Evolutionary conservation across 30 jellyfish, hydroid and myxozoan species (phyloP).

Genomic region (Aurelia aurita complex sp. Pacific): DNA sequence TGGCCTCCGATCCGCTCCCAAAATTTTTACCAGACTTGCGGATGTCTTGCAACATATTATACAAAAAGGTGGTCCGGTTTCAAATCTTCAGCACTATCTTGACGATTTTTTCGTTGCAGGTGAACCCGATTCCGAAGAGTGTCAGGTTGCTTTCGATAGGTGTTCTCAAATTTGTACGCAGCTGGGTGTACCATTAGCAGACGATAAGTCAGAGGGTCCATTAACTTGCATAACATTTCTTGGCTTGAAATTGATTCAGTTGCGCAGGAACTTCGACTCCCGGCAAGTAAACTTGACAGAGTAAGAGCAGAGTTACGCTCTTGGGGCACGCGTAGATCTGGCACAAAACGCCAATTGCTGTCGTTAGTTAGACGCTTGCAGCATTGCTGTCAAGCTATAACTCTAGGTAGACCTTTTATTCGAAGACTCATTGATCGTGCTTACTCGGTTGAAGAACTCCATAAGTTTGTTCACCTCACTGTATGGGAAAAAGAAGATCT

Average conservation of each 20-base stretch:
- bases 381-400: too few species aligned
- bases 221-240: slow-evolving; percentile 39
- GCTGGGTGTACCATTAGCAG: slow-evolving; percentile 20
- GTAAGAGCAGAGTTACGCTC: too few species aligned
- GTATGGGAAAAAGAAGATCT: slow-evolving; percentile 7
- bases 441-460: too few species aligned
- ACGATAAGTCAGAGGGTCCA: slow-evolving; percentile 54
- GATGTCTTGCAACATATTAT: neutral
- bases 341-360: too few species aligned
- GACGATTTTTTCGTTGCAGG: slow-evolving; percentile 63
- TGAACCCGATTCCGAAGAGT: slow-evolving; percentile 26
- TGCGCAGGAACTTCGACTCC: slow-evolving; percentile 42
- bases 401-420: too few species aligned
- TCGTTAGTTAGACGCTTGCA: too few species aligned
- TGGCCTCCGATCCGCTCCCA: slow-evolving; percentile 73
- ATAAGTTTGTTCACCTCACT: too few species aligned
- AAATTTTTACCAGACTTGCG: slow-evolving; percentile 44
- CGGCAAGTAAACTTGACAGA: slow-evolving; percentile 35
- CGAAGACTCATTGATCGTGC: too few species aligned
- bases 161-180: slow-evolving; percentile 36
- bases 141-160: slow-evolving; percentile 23
- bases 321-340: too few species aligned
- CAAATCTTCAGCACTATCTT: slow-evolving; percentile 40
- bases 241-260: slow-evolving; percentile 63
- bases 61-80: too few species aligned